Percentiles rank a stretch among this genome's conserved stretches.
phyloP scores from a whole-genome alignment of 2,113 vertebrate species.

The Antechinus stuartii region DNA sequence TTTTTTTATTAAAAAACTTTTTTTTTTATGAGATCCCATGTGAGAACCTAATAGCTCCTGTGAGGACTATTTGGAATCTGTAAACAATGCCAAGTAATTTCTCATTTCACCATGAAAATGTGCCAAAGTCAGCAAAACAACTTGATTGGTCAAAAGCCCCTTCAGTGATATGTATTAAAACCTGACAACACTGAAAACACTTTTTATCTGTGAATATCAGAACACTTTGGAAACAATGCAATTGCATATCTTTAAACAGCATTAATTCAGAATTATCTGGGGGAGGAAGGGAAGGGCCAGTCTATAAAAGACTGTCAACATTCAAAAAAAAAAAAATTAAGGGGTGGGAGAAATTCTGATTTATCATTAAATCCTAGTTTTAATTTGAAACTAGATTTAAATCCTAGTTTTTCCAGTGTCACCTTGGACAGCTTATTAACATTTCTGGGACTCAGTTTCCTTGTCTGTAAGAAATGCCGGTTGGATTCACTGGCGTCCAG shows the following conservation, averaged over 20 bases:
- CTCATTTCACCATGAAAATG: neutral
- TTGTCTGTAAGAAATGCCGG: neutral
- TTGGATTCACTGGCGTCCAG: neutral
- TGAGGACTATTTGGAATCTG: neutral
- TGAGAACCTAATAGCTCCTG: neutral
- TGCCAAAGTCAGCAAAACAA: neutral
- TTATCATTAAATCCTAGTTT: neutral
- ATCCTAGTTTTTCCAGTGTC: neutral
- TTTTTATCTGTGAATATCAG: neutral
- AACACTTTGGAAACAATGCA: neutral
- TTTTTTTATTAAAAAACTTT: neutral
- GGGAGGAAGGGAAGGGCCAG: neutral
- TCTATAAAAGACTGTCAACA: neutral
- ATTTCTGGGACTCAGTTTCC: neutral
- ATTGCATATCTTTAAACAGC: neutral
- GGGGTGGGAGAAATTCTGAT: neutral
- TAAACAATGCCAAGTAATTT: slow-evolving; percentile 7
- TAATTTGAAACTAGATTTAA: neutral
- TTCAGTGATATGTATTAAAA: neutral
- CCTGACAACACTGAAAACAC: neutral
- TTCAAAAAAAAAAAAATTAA: neutral
- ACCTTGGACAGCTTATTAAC: neutral
- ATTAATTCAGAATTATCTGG: neutral
- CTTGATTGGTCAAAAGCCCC: neutral
- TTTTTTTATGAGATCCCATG: neutral